phyloP scores from a whole-genome alignment of 2,888 invertebrate species.

The Thecophora atra region DNA sequence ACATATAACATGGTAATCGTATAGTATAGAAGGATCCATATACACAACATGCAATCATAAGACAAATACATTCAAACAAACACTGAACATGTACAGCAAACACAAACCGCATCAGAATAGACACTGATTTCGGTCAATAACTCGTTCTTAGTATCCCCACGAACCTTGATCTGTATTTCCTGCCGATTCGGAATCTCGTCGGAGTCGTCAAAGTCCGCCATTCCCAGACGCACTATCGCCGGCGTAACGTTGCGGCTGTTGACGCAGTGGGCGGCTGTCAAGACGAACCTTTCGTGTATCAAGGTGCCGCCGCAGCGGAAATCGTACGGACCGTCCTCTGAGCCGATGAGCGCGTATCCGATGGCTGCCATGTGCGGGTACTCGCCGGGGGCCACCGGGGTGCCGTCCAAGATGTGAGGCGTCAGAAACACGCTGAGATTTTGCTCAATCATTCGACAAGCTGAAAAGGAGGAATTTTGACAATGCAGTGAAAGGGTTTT shows the following conservation, averaged over 20 bases:
- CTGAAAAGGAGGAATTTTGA: conserved; percentile 31
- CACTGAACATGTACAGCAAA: not conserved
- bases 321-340: conserved; percentile 25
- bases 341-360: conserved; percentile 48
- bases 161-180: conserved; percentile 51
- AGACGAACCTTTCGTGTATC: conserved; percentile 53
- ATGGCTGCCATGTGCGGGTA: conserved; percentile 63
- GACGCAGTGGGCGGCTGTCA: conserved; percentile 62
- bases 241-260: conserved; percentile 47
- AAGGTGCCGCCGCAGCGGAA: conserved; percentile 59
- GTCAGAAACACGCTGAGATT: conserved; percentile 42
- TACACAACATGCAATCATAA: too few relatives aligned
- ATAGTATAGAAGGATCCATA: too few relatives aligned
- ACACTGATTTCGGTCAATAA: not conserved
- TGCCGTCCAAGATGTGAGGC: conserved; percentile 56
- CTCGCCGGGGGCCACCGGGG: conserved; percentile 50
- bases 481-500: not conserved
- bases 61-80: too few relatives aligned
- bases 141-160: conserved; percentile 16
- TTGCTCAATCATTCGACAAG: conserved; percentile 42
- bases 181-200: conserved; percentile 32
- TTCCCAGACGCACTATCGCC: conserved; percentile 55
- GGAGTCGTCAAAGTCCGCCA: conserved; percentile 48
- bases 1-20: not conserved
- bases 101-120: not conserved